Evolutionary conservation across 2,888 invertebrate genomes (phyloP).

Genomic region (Epistrophella euchroma): DNA sequence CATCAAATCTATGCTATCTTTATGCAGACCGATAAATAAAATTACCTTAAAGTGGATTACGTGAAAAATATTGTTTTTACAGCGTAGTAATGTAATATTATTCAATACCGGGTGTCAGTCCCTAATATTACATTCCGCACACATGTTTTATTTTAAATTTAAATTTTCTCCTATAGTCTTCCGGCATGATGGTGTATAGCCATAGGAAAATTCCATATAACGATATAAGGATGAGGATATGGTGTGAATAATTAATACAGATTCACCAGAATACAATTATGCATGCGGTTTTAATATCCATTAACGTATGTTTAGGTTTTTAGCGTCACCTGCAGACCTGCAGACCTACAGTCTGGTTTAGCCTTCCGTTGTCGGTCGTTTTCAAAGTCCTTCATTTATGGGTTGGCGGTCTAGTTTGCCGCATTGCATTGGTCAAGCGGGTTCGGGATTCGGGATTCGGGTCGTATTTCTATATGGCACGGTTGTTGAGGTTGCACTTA

Average conservation of each 20-base stretch:
- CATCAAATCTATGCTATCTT: not conserved
- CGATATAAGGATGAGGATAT: conserved; percentile 21
- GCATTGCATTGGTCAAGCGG: conserved; percentile 57
- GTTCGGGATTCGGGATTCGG: not conserved
- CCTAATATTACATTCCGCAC: conserved; percentile 67
- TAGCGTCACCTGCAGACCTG: conserved; percentile 72
- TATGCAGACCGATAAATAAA: conserved; percentile 32
- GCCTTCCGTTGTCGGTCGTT: conserved; percentile 26
- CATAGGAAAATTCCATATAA: too few relatives aligned
- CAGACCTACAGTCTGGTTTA: conserved; percentile 7
- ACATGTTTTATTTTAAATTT: conserved; percentile 65
- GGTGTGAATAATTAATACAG: conserved; percentile 75
- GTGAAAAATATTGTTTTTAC: conserved; percentile 63
- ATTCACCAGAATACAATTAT: conserved; percentile 75
- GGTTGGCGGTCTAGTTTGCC: conserved; percentile 51
- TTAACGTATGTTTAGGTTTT: conserved; percentile 75
- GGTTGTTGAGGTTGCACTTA: conserved; percentile 69
- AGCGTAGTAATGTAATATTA: conserved; percentile 16
- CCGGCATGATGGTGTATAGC: not conserved
- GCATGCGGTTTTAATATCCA: conserved; percentile 76
- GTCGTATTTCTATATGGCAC: conserved; percentile 23
- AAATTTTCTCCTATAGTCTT: conserved; percentile 10
- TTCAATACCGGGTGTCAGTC: conserved; percentile 62
- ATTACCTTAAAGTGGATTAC: conserved; percentile 69
- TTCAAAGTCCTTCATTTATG: conserved; percentile 63